Evolutionary conservation across 2,797 vertebrate species (phyloP).

Genomic region (Gouania willdenowi): DNA sequence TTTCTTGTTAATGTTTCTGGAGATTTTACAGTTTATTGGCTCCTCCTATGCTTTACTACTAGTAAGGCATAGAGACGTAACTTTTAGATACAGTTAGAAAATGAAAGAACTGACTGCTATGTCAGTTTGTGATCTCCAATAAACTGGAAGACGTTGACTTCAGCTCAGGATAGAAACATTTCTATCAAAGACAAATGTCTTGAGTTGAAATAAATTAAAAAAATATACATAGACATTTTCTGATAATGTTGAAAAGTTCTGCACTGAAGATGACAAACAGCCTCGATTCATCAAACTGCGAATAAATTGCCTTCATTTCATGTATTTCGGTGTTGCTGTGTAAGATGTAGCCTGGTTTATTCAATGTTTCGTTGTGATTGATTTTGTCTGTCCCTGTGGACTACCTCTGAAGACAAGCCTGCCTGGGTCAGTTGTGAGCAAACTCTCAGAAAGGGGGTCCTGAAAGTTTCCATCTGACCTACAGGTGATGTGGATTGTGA

Average conservation of each 20-base stretch:
- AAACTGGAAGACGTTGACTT: too few species aligned
- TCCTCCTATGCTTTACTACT: too few species aligned
- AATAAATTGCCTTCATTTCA: constrained; percentile 8
- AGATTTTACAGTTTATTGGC: too few species aligned
- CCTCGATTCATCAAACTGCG: background rate
- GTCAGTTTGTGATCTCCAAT: too few species aligned
- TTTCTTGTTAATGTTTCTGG: too few species aligned
- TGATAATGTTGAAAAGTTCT: constrained; percentile 8
- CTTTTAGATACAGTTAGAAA: too few species aligned
- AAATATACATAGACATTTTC: too few species aligned
- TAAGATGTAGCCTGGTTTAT: constrained; percentile 45
- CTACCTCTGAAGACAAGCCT: constrained; percentile 65
- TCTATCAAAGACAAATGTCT: too few species aligned
- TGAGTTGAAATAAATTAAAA: too few species aligned
- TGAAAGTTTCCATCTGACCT: constrained; percentile 21
- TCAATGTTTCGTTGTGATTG: constrained; percentile 46
- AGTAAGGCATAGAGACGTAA: too few species aligned
- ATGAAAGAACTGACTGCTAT: too few species aligned
- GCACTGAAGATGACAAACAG: constrained; percentile 2
- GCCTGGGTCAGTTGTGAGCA: constrained; percentile 38
- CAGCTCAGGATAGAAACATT: too few species aligned
- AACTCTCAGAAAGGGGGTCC: constrained; percentile 10
- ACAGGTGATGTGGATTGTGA: constrained; percentile 27
- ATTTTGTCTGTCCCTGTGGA: constrained; percentile 51
- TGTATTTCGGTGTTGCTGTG: constrained; percentile 62